These are phyloP conservation scores for Drosophila neonasuta DNA, from an alignment of 2,888 invertebrate genomes.

Conservation along the genomic window DNA sequence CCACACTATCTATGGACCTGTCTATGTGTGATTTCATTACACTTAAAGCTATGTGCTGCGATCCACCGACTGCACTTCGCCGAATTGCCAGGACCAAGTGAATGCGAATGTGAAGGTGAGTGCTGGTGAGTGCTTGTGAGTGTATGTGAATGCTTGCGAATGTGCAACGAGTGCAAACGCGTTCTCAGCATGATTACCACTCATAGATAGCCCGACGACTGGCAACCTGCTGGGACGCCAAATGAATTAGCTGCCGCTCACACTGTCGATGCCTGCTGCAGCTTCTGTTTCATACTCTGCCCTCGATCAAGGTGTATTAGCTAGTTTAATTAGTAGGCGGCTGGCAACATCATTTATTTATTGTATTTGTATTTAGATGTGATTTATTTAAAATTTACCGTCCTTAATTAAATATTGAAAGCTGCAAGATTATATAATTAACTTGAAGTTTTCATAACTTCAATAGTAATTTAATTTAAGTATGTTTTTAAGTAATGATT, in stretches of 20 bases:
- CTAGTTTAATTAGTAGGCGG: constrained; percentile 14
- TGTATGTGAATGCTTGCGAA: constrained; percentile 40
- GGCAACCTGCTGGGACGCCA: constrained; percentile 76
- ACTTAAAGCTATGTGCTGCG: constrained; percentile 61
- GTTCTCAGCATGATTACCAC: constrained; percentile 78
- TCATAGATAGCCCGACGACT: constrained; percentile 70
- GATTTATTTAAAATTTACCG: no score
- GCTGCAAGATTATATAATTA: no score
- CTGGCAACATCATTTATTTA: neutral
- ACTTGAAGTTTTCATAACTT: no score
- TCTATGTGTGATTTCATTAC: constrained; percentile 74
- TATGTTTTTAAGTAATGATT: no score
- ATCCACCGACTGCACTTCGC: constrained; percentile 45
- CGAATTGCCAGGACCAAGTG: constrained; percentile 58
- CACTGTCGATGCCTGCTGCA: constrained; percentile 42
- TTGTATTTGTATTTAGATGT: neutral
- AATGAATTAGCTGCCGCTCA: constrained; percentile 75
- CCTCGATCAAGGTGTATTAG: constrained; percentile 22
- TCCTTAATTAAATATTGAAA: no score
- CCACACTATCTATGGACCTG: constrained; percentile 31
- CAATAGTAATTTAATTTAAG: no score
- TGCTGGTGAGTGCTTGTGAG: constrained; percentile 39
- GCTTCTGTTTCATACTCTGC: constrained; percentile 40
- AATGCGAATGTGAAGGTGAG: constrained; percentile 4
- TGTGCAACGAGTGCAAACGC: constrained; percentile 58